Evolutionary conservation across 2,888 invertebrate genomes (phyloP), one percentile per base, ranked within the genome.

Genomic region (Lithophane socia): DNA sequence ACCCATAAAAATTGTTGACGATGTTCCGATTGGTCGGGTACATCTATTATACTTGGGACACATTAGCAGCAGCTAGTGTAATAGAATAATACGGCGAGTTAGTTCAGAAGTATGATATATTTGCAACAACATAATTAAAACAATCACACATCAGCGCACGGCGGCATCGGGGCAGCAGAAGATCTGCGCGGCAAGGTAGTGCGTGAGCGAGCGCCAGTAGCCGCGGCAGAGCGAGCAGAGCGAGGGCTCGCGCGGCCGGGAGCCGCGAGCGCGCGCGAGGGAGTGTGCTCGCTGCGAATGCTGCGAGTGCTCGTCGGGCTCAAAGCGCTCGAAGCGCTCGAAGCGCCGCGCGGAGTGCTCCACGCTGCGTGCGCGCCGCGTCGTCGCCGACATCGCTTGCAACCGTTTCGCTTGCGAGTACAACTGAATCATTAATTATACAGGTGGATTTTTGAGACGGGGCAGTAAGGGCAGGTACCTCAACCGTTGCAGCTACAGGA

Each of bases 361-460:
- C 54, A 77, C 73, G 77, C 86, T 84, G 77, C 82, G 84, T 24
- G 83, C 77, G 63, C 87, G 90, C 61, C 85, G 77, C 79, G 83
- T 83, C 63, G 54, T 76, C 79, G 82, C 86, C 70, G 84, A 77
- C 70, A 83, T 75, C 67, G 91, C 90, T 78, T 90, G 93, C 52
- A 93, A 77, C 1, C 91, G 92, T 79, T 94, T 94, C 52, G 94
- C 93, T 91, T 95, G 94, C 29, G 92, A 90, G 86, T 94, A 95
- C 44, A 94, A 77, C 95, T 49, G 82, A 82, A 82, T 61, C 56
- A 76, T 74, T 75, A 68, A 79, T 77, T 56, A 77, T 47, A 74
- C 37, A 80, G 44, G 47, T 61, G 18, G 68, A n/a, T 68, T 10
- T 60, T 60, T 37, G 37, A 61, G 16, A 37, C 37, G 7, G 16